Conservation (phyloP, 2,888 invertebrate genomes). For the Chalcis sispes region DNA sequence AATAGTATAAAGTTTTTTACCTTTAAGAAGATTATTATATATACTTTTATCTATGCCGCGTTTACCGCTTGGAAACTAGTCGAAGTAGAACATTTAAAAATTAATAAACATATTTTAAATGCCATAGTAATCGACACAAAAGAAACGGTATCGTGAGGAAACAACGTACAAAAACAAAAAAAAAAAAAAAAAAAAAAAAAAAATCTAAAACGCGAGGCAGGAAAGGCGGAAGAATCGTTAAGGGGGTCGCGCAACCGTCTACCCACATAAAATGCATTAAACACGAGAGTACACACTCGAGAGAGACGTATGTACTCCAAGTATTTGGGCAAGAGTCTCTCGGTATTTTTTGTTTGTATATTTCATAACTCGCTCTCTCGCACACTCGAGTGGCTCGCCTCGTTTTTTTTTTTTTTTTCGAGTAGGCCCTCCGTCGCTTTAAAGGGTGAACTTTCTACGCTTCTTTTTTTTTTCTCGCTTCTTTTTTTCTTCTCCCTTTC, state of each 20-base stretch:
- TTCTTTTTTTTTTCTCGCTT: slow-evolving; percentile 49
- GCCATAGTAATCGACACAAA: background rate
- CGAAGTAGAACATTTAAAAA: too few relatives aligned
- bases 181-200: slow-evolving; percentile 23
- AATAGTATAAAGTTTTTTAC: too few relatives aligned
- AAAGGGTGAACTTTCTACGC: slow-evolving; percentile 54
- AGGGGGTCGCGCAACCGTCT: background rate
- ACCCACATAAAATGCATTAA: slow-evolving; percentile 46
- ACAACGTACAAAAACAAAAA: background rate
- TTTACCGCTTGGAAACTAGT: too few relatives aligned
- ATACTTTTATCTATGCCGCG: too few relatives aligned
- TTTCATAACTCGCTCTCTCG: slow-evolving; percentile 70
- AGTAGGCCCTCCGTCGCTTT: too few relatives aligned
- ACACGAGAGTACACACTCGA: slow-evolving; percentile 55
- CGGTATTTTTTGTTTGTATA: slow-evolving; percentile 68
- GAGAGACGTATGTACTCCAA: slow-evolving; percentile 33
- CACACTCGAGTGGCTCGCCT: slow-evolving; percentile 42
- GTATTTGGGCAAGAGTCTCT: slow-evolving; percentile 57
- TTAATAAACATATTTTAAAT: too few relatives aligned
- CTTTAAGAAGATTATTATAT: too few relatives aligned
- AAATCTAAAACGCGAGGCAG: slow-evolving; percentile 35
- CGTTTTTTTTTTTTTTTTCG: slow-evolving; percentile 19
- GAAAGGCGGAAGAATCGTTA: background rate
- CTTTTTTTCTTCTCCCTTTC: slow-evolving; percentile 21
- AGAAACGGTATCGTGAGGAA: slow-evolving; percentile 30